A percentile compares a stretch with the other conserved stretches of the same genome.
Conservation (phyloP, 2,888 invertebrate genomes). For the Crematogaster levior region DNA sequence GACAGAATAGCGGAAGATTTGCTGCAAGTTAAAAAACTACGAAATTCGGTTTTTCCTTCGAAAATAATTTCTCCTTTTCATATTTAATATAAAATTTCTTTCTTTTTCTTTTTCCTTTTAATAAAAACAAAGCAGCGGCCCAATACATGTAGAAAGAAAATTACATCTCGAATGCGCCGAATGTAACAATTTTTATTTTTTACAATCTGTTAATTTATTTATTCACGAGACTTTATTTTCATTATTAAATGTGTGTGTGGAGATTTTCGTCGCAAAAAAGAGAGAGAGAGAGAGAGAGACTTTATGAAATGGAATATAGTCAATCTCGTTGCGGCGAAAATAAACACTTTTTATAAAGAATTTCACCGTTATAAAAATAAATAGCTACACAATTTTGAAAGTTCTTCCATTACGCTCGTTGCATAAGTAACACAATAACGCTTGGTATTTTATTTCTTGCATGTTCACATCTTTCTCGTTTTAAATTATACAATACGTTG, state of each 20-base stretch:
- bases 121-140: not conserved
- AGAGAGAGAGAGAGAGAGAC: not conserved
- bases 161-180: not conserved
- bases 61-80: not conserved
- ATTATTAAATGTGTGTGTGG: slow-evolving; percentile 17
- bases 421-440: not conserved
- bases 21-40: not conserved
- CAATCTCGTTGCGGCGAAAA: slow-evolving; percentile 14
- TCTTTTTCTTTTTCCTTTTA: not conserved
- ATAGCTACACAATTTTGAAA: slow-evolving; percentile 6
- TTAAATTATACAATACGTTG: not conserved
- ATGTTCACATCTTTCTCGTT: not conserved
- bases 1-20: not conserved
- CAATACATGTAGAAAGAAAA: not conserved
- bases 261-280: slow-evolving; percentile 18
- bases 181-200: slow-evolving; percentile 9
- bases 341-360: slow-evolving; percentile 16
- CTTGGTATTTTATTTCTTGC: not conserved
- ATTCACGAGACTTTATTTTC: not conserved
- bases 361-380: slow-evolving; percentile 21
- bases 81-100: not conserved
- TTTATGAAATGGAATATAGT: slow-evolving; percentile 22
- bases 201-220: slow-evolving; percentile 24
- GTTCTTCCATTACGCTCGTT: not conserved
- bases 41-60: not conserved